A percentile compares a stretch with the other conserved stretches of the same genome.
phyloP scores from a whole-genome alignment of 2,113 vertebrate genomes.

The Verasper variegatus region DNA sequence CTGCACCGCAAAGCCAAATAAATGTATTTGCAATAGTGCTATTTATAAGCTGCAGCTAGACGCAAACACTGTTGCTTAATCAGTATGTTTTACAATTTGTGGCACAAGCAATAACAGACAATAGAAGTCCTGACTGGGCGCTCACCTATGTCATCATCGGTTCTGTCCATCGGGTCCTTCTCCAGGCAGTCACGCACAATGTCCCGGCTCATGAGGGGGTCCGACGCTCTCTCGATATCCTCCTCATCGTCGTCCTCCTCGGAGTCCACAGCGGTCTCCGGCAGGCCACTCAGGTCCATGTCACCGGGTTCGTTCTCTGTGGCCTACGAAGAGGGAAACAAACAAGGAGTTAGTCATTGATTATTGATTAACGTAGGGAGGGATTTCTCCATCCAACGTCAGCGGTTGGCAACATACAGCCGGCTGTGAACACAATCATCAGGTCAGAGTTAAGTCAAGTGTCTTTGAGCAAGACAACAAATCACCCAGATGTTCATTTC shows the following conservation, averaged over 20 bases:
- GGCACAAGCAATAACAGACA: neutral
- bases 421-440: neutral
- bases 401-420: constrained; percentile 7
- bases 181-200: constrained; percentile 97
- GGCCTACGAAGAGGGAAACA: constrained; percentile 81
- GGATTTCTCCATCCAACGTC: neutral
- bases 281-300: constrained; percentile 98
- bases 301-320: constrained; percentile 97
- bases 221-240: constrained; percentile 95
- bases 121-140: neutral
- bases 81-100: too few relatives aligned
- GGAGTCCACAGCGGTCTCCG: constrained; percentile 98
- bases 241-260: constrained; percentile 99
- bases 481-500: neutral
- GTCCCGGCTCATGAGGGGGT: constrained; percentile 97
- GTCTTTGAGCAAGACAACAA: neutral
- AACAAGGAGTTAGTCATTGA: neutral
- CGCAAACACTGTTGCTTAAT: neutral
- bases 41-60: neutral
- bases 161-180: constrained; percentile 98
- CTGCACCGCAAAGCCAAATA: neutral
- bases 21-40: neutral
- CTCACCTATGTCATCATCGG: constrained; percentile 98
- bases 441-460: neutral
- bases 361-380: neutral